These are phyloP conservation scores for Daubentonia madagascariensis DNA, from an alignment of 2,113 vertebrate genomes.

Conservation along the genomic window DNA sequence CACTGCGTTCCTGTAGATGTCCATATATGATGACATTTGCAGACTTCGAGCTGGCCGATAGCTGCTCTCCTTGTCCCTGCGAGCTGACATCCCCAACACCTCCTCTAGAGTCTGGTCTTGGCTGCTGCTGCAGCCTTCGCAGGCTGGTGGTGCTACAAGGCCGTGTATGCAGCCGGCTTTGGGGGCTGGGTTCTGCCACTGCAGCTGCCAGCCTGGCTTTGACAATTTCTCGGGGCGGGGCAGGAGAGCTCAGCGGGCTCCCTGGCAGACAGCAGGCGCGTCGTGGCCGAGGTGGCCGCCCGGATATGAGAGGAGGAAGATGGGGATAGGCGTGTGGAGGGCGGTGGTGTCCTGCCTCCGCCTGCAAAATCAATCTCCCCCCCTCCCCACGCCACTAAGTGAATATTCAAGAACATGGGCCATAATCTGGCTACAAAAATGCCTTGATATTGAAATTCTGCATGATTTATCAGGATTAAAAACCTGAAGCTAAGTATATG, in stretches of 20 bases:
- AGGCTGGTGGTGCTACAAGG: slow-evolving; percentile 82
- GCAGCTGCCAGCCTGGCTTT: slow-evolving; percentile 59
- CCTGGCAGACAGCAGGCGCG: slow-evolving; percentile 26
- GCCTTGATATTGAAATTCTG: not conserved
- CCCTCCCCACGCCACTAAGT: not conserved
- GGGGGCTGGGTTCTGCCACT: slow-evolving; percentile 70
- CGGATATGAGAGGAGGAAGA: not conserved
- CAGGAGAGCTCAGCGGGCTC: not conserved
- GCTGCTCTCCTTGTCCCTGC: not conserved
- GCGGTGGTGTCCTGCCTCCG: not conserved
- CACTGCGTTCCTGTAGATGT: slow-evolving; percentile 62
- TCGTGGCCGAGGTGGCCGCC: not conserved
- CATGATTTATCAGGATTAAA: slow-evolving; percentile 11
- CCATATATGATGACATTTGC: slow-evolving; percentile 76
- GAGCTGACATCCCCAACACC: slow-evolving; percentile 29
- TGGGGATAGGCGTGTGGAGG: not conserved
- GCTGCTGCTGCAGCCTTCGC: slow-evolving; percentile 70
- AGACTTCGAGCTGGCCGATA: slow-evolving; percentile 11
- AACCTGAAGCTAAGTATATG: not conserved
- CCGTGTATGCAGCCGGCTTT: slow-evolving; percentile 48
- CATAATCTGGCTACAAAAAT: slow-evolving; percentile 5
- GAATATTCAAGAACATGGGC: slow-evolving; percentile 26
- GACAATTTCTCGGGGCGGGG: slow-evolving; percentile 63
- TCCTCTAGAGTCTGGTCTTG: slow-evolving; percentile 37
- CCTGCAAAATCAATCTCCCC: not conserved